These are phyloP conservation scores for Helarctos malayanus DNA, from an alignment of 2,797 vertebrate genomes.

Conservation along the genomic window DNA sequence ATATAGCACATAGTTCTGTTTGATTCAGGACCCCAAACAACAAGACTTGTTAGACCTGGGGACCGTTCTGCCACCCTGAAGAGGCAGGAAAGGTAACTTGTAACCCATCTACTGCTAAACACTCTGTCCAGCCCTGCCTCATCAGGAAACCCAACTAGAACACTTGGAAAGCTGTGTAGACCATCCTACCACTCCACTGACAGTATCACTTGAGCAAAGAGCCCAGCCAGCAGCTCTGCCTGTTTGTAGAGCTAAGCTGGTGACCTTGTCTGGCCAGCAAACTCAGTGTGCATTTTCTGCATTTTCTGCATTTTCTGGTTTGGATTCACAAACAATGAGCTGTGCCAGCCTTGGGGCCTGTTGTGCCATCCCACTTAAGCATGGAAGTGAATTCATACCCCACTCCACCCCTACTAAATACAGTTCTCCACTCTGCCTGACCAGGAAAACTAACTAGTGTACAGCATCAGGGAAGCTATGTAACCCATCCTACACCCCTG, in stretches of 20 bases:
- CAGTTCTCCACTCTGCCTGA: background rate
- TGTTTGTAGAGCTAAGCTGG: background rate
- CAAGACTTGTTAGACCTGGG: no score
- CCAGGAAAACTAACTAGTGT: background rate
- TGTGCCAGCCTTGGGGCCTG: background rate
- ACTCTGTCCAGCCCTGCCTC: background rate
- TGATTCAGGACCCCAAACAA: background rate
- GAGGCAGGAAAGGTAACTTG: background rate
- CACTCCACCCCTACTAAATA: background rate
- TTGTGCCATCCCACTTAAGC: background rate
- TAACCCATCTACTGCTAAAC: background rate
- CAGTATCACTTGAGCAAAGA: background rate
- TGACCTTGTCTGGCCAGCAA: background rate
- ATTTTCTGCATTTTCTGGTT: background rate
- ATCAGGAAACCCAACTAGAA: background rate
- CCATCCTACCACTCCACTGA: background rate
- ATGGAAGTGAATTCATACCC: background rate
- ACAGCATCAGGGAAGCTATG: background rate
- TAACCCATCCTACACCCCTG: background rate
- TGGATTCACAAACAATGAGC: background rate
- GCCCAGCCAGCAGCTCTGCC: no score
- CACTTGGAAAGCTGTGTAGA: background rate
- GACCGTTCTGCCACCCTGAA: background rate
- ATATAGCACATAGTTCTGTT: background rate
- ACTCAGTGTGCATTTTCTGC: background rate